Evolutionary conservation across 2,888 invertebrate species (phyloP).

Genomic region (Nasonia oneida): DNA sequence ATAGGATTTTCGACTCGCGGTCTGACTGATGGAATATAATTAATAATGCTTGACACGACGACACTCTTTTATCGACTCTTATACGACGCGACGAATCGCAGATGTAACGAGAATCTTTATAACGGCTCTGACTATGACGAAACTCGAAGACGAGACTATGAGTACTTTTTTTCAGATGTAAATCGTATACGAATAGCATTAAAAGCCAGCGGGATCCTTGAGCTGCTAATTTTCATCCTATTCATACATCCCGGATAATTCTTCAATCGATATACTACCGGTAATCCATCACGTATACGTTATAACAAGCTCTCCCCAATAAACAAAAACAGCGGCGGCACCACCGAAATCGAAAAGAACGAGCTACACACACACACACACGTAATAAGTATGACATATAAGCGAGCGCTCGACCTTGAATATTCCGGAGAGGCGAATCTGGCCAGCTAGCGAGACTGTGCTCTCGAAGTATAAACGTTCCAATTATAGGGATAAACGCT

Average conservation of each 20-base stretch:
- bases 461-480: constrained; percentile 6
- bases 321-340: not conserved
- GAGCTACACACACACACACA: not conserved
- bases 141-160: not conserved
- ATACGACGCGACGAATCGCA: not conserved
- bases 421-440: constrained; percentile 19
- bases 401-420: not conserved
- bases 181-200: not conserved
- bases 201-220: not conserved
- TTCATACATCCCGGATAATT: not conserved
- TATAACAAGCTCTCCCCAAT: not conserved
- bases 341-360: not conserved
- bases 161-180: too few relatives aligned
- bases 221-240: not conserved
- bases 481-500: constrained; percentile 4
- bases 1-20: not conserved
- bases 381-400: not conserved
- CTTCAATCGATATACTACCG: not conserved
- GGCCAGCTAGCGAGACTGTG: not conserved
- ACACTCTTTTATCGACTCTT: not conserved
- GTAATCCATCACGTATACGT: not conserved
- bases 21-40: constrained; percentile 2
- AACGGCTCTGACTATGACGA: not conserved
- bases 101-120: not conserved
- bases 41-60: not conserved